Evolutionary conservation across 2,113 vertebrate genomes (phyloP), one percentile per base, ranked within the genome.

Genomic region (Panthera leo): DNA sequence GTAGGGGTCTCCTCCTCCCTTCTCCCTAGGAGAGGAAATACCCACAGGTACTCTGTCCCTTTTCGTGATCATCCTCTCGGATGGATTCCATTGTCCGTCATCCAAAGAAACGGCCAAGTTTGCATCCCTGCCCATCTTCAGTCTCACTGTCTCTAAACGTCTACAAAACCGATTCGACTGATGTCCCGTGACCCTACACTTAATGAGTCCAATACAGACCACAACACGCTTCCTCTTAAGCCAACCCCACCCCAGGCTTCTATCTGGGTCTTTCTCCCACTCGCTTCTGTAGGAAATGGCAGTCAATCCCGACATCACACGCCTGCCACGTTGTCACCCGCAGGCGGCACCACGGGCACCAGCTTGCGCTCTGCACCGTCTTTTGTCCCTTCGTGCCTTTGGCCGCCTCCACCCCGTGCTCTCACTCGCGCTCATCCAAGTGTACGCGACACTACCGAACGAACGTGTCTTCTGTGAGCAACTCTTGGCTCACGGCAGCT

Each of bases 291-390:
- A 48, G 29, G 36, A 31, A 61, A 39, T 3, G 21, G 14, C 15
- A 5, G 63, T 42, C 14, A 3, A 16, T 5, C n/a, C 25, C 76
- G 55, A 79, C 21, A 9, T 21, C 10, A 42, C 16, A 36, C 2
- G 2, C 8, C 14, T 83, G 34, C 8, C 8, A 8, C 0, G 12
- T 39, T 27, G 36, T 11, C 34, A 65, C 19, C 2, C 3, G 11
- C 8, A 7, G 78, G 86, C 10, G 68, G 73, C 61, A 45, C n/a
- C 27, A 75, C 9, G 21, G 19, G 42, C 67, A 8, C 19, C 31
- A 6, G 23, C 42, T 42, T 31, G 13, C 12, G 29, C 55, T 31
- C 5, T 15, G 8, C 2, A 21, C 68, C 4, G 10, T 14, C 73
- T 70, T 15, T 9, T 58, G 16, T n/a, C 70, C 42, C 86, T 11